Evolutionary conservation across 2,113 vertebrate genomes (phyloP).

Genomic region (Syrrhaptes paradoxus): DNA sequence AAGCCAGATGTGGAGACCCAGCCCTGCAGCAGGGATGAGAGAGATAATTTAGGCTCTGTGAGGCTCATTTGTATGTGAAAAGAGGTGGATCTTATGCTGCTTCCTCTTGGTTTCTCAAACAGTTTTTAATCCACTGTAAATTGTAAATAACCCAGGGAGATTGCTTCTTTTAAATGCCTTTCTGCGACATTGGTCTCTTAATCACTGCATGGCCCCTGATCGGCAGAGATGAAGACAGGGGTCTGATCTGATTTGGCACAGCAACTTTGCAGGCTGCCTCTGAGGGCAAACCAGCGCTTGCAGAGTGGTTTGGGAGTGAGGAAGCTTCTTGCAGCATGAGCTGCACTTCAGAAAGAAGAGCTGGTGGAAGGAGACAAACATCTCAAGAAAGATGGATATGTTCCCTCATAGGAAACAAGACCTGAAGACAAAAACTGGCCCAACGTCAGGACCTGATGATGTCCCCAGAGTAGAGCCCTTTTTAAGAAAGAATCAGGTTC

Average conservation of each 20-base stretch:
- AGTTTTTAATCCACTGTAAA: conserved; percentile 24
- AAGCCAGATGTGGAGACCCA: conserved; percentile 53
- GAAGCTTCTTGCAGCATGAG: not conserved
- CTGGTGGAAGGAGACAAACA: not conserved
- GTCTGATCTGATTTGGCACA: not conserved
- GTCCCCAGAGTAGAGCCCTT: not conserved
- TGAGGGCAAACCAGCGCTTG: not conserved
- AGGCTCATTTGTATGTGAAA: conserved; percentile 57
- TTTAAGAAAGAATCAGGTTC: not conserved
- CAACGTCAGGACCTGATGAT: not conserved
- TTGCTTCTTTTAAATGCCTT: conserved; percentile 16
- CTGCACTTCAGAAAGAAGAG: conserved; percentile 7
- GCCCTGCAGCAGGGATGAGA: conserved; percentile 30
- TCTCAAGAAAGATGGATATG: not conserved
- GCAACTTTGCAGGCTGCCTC: not conserved
- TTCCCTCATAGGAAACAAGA: not conserved
- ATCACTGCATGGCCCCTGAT: not conserved
- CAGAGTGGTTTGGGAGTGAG: not conserved
- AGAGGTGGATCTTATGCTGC: conserved; percentile 21
- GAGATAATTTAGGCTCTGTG: conserved; percentile 38
- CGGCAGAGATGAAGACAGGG: not conserved
- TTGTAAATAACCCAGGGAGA: conserved; percentile 38
- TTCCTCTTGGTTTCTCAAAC: conserved; percentile 46
- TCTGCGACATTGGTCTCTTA: not conserved
- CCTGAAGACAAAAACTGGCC: not conserved